Base-by-base conservation (phyloP, 2,888 invertebrate species). In the Chamaedrilus cognettii region DNA sequence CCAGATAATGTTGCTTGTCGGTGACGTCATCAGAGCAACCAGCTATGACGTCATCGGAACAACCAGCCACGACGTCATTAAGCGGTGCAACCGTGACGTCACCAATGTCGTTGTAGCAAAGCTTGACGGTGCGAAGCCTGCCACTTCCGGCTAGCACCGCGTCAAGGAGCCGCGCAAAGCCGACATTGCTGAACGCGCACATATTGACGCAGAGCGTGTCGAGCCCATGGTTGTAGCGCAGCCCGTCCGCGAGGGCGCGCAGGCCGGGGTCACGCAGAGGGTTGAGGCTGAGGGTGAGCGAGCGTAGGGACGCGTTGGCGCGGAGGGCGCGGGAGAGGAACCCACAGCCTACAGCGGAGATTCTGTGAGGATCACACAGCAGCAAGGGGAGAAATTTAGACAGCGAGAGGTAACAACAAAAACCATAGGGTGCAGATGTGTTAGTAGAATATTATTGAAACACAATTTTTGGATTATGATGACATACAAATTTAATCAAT, bases 71-170 rank as follows among this genome's bases (percentile, higher is more conserved):
- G 11, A 42, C 42, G 19, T 42, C 42, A 19, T 42, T n/a, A n/a
- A n/a, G n/a, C n/a, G n/a, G n/a, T n/a, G n/a, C n/a, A 15, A 42
- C 19, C 42, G 11, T 42, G 19, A 15, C 58, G 26, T 2, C 71
- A 3, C 82, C 81, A 0, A 82, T 76, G 50, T 79, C 70, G 68
- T 82, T 81, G 67, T 81, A 82, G 71, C 82, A 82, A 23, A 82
- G 73, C 68, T 81, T 82, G 57, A 82, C 70, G 32, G 78, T 70
- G 15, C 74, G 74, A 62, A 82, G 64, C 3, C 79, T 76, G 2
- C 77, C 71, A 68, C 80, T 81, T 42, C 42, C 42, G 26, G 23
- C 7, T 61, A 74, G 74, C 31, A 82, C 68, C 50, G 80, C 76
- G 33, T 81, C 80, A 51, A 82, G 68, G 28, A 82, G 67, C 51